Percentiles rank a stretch among this genome's conserved stretches.
Evolutionary conservation across 2,113 vertebrate genomes (phyloP).

Genomic region (Entelurus aequoreus): DNA sequence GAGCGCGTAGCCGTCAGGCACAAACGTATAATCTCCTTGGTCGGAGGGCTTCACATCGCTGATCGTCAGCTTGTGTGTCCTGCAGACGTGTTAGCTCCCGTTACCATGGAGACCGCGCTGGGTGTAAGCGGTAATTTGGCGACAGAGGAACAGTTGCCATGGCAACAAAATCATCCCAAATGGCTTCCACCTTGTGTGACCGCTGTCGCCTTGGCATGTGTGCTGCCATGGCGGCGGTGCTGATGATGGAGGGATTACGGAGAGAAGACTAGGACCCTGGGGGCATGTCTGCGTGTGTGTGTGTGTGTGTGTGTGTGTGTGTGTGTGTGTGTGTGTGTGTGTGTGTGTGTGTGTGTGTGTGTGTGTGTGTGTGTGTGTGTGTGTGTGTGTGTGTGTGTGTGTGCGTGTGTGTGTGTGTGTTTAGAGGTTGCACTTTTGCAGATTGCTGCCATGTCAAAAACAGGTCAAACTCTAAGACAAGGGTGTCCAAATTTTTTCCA

Average conservation of each 20-base stretch:
- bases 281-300: conserved; percentile 12
- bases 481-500: conserved; percentile 3
- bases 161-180: conserved; percentile 48
- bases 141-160: conserved; percentile 49
- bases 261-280: conserved; percentile 25
- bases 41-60: conserved; percentile 79
- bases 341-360: conserved; percentile 13
- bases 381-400: conserved; percentile 13
- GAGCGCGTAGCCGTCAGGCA: conserved; percentile 83
- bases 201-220: conserved; percentile 30
- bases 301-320: conserved; percentile 4
- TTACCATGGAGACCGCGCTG: conserved; percentile 48
- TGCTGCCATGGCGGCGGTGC: conserved; percentile 16
- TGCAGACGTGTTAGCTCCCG: conserved; percentile 49
- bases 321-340: conserved; percentile 9
- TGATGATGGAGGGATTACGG: conserved; percentile 46
- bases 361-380: conserved; percentile 9
- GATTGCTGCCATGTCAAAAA: conserved; percentile 43
- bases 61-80: conserved; percentile 83
- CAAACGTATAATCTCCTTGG: conserved; percentile 84
- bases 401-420: too few species aligned
- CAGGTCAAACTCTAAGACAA: conserved; percentile 43
- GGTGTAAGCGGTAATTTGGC: conserved; percentile 40
- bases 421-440: conserved; percentile 29
- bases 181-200: conserved; percentile 52